Base-by-base conservation (phyloP, 2,797 vertebrate genomes). In the Crenichthys baileyi region DNA sequence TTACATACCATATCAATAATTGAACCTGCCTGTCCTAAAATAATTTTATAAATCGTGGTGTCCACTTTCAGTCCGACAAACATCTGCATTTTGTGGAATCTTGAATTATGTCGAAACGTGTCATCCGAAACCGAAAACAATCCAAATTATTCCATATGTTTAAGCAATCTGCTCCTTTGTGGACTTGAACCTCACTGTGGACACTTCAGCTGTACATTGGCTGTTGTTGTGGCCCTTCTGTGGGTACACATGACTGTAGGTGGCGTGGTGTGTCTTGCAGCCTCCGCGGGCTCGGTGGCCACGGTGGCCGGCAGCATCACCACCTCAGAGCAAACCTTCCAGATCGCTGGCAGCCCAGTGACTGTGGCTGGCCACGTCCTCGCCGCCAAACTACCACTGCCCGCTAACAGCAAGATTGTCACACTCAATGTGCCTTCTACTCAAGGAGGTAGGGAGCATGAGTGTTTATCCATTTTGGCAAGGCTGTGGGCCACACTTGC, bases 321-420 rank as follows among this genome's bases (percentile, higher is more conserved):
- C 95, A 95, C 96, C 94, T 87, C 94, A 83, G 97, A 96, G 92
- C 97, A 98, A 95, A 97, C 96, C 93, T 97, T 98, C 96, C 97
- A 97, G 95, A 97, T 98, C 90, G 91, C 97, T 93, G 96, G 97
- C 95, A 96, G 90, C 88, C 95, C 97, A 84, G 96, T 97, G 94
- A 96, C 97, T 91, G 95, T 97, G 96, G 96, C 96, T 90, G 97
- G 97, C 92, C 97, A 97, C 94, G 96, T 98, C 95, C 95, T 98
- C 95, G 94, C 97, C 88, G 81, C 93, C 88, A 99, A 98, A 94
- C 96, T 98, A 85, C 97, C 97, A 75, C 95, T 98, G 90, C 96
- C 97, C 83, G 96, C 97, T 95, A 98, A 98, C 96, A 97, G 97
- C 97, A 98, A 98, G 96, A 97, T 98, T 95, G 97, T 98, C 94